Evolutionary conservation across 1,140 invertebrate genomes (phyloP).

Genomic region (Teleogryllus occipitalis): DNA sequence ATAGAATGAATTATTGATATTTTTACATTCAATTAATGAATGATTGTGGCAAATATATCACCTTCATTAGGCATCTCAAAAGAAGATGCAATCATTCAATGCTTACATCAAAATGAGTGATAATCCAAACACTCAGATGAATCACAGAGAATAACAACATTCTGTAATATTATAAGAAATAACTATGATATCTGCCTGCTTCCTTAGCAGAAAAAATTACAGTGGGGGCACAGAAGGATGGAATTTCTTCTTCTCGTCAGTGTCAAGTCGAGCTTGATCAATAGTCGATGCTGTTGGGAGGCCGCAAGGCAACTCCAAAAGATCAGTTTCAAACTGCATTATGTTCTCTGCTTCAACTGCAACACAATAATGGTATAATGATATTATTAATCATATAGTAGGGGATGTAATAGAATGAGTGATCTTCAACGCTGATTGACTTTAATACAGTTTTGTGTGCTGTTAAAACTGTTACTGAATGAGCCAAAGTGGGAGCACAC

Average conservation of each 20-base stretch:
- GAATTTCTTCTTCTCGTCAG: slow-evolving; percentile 56
- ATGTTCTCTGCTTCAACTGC: slow-evolving; percentile 71
- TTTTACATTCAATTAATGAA: too few species aligned
- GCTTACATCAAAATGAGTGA: too few species aligned
- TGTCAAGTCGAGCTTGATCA: slow-evolving; percentile 53
- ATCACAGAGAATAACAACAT: too few species aligned
- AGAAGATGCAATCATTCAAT: too few species aligned
- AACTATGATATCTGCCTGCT: too few species aligned
- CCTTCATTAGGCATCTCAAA: too few species aligned
- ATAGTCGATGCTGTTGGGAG: slow-evolving; percentile 57
- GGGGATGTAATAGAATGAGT: not conserved
- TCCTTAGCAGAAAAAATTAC: not conserved
- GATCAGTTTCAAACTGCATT: slow-evolving; percentile 57
- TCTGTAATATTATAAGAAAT: too few species aligned
- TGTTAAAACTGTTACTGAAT: too few species aligned
- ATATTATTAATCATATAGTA: not conserved
- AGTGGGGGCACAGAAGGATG: slow-evolving; percentile 38
- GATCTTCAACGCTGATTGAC: not conserved
- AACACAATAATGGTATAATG: slow-evolving; percentile 20
- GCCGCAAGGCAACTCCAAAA: slow-evolving; percentile 58
- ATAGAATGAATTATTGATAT: too few species aligned
- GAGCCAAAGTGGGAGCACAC: too few species aligned
- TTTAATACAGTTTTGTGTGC: not conserved
- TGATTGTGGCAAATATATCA: too few species aligned
- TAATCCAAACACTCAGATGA: too few species aligned